Percentiles rank a stretch among this genome's conserved stretches.
These are phyloP conservation scores for Apodemia duryi DNA, from an alignment of 2,888 invertebrate genomes.

Conservation along the genomic window DNA sequence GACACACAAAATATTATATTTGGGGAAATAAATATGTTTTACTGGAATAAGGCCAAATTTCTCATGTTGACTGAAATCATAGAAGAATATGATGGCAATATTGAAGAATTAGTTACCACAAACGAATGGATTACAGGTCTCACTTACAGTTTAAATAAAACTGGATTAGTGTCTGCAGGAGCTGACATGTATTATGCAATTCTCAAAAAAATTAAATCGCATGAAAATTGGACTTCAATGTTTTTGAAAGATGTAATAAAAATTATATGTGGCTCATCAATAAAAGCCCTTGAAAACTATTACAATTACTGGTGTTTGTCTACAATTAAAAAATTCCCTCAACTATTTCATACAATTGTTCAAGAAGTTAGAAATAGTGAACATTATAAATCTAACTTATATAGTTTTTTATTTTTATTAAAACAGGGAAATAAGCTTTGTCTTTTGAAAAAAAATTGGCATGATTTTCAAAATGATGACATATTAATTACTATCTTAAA, in stretches of 20 bases:
- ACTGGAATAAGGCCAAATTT: slow-evolving; percentile 81
- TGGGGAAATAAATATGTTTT: slow-evolving; percentile 62
- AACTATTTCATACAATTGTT: slow-evolving; percentile 42
- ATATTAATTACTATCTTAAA: slow-evolving; percentile 37
- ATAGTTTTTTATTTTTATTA: slow-evolving; percentile 48
- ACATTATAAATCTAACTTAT: slow-evolving; percentile 42
- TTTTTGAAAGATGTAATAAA: slow-evolving; percentile 51
- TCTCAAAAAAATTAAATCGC: slow-evolving; percentile 54
- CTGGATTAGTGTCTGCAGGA: slow-evolving; percentile 79
- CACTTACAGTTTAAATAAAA: slow-evolving; percentile 61
- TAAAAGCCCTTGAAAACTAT: slow-evolving; percentile 62
- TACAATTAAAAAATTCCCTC: slow-evolving; percentile 67
- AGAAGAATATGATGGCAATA: slow-evolving; percentile 40
- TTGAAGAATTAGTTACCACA: slow-evolving; percentile 34
- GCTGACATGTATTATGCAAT: slow-evolving; percentile 79
- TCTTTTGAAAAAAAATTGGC: slow-evolving; percentile 44
- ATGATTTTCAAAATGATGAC: slow-evolving; percentile 25
- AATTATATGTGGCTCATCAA: slow-evolving; percentile 42
- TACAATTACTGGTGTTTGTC: slow-evolving; percentile 72
- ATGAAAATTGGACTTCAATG: slow-evolving; percentile 62
- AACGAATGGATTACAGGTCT: slow-evolving; percentile 55
- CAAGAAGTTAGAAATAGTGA: slow-evolving; percentile 38
- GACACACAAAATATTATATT: slow-evolving; percentile 42
- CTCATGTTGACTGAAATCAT: slow-evolving; percentile 75
- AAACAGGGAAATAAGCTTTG: slow-evolving; percentile 63